Percentiles rank a stretch among this genome's conserved stretches.
These are phyloP conservation scores for Brachynemurus nebulosus DNA, from an alignment of 2,888 invertebrate species.

Conservation along the genomic window DNA sequence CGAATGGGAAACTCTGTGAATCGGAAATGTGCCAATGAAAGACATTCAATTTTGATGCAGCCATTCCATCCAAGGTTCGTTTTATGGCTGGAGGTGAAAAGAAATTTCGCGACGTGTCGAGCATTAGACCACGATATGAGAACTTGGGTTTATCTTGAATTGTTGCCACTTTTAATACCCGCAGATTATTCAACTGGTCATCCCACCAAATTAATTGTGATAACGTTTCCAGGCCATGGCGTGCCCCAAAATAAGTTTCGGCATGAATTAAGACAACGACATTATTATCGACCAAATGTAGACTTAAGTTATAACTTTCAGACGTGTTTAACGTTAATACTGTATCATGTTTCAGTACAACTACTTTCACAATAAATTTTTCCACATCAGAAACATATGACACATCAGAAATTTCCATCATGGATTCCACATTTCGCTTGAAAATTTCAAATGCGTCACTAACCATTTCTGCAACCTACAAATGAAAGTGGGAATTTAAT, in stretches of 20 bases:
- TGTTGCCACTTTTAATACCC: slow-evolving; percentile 48
- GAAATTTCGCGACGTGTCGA: slow-evolving; percentile 87
- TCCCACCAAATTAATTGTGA: slow-evolving; percentile 59
- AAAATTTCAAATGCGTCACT: slow-evolving; percentile 38
- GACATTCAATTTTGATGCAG: slow-evolving; percentile 77
- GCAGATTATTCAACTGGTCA: slow-evolving; percentile 34
- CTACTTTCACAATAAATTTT: slow-evolving; percentile 36
- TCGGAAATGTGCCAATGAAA: slow-evolving; percentile 90
- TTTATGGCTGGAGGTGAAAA: slow-evolving; percentile 59
- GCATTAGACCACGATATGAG: slow-evolving; percentile 68
- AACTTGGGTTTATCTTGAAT: slow-evolving; percentile 68
- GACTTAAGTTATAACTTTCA: slow-evolving; percentile 57
- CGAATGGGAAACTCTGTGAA: slow-evolving; percentile 85
- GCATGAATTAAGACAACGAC: slow-evolving; percentile 49
- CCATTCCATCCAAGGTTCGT: slow-evolving; percentile 75
- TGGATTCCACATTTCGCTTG: slow-evolving; percentile 26
- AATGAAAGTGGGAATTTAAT: neutral
- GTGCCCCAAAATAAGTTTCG: slow-evolving; percentile 59
- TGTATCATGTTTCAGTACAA: slow-evolving; percentile 37
- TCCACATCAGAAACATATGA: slow-evolving; percentile 23
- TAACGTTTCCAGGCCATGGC: slow-evolving; percentile 63
- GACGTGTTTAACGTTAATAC: slow-evolving; percentile 52
- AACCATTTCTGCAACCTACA: slow-evolving; percentile 31
- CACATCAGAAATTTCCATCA: slow-evolving; percentile 15
- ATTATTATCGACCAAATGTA: slow-evolving; percentile 35